Evolutionary conservation across 2,888 invertebrate genomes (phyloP), one percentile per base, ranked within the genome.

Genomic region (Tetragnatha montana): DNA sequence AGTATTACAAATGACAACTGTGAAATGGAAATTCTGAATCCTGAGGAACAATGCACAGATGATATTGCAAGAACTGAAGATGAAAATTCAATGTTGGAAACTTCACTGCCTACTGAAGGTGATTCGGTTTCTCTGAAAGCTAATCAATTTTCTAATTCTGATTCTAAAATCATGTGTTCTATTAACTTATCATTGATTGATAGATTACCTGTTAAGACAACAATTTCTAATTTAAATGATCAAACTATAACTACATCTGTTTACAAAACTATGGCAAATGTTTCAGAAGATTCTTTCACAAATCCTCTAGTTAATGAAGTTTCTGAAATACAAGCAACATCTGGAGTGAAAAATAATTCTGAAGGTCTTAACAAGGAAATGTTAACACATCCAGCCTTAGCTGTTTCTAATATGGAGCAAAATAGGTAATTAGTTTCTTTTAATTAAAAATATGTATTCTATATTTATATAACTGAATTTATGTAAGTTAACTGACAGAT

Each of bases 141-240:
- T 71, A 51, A 14, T 50, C 70, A 69, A 49, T 35, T 68, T 49
- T 49, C 49, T 69, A 50, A 79, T 78, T 8, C 1, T 75, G 35
- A 76, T 68, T 68, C 89, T 71, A 78, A 85, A 89, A 81, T 89
- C 47, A 14, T 86, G 68, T 89, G 89, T 69, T 85, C 89, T 50
- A 89, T 89, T 68, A 81, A 89, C 81, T 81, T 89, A 50, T 75
- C 85, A 22, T 49, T 85, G 47, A 80, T 89, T 22, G 80, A 85
- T 68, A 85, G 89, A 74, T 68, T 89, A 51, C 89, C 89, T 75
- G 50, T 70, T 75, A 89, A 51, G 70, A 69, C 19, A 70, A 7
- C 21, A 10, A 0, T 17, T 51, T 83, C 80, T 50, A 49, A 74
- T 76, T 70, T 17, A 69, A 85, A 79, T 70, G 78, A 71, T 79